These are phyloP conservation scores for Pedicia rivosa DNA, from an alignment of 2,888 invertebrate species.

Conservation along the genomic window DNA sequence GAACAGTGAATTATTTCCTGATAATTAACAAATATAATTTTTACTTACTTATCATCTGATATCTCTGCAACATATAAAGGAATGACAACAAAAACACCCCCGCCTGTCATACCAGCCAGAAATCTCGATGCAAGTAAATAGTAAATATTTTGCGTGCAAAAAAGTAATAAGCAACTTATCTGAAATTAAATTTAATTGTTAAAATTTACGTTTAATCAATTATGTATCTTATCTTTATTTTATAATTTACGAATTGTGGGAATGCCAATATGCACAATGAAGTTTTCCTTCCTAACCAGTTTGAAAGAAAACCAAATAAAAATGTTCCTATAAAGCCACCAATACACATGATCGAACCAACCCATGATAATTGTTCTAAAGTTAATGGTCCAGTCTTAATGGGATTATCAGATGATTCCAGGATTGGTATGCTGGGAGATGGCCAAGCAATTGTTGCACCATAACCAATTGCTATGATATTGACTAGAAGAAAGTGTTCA, in stretches of 20 bases:
- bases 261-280: constrained; percentile 1
- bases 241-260: constrained; percentile 1
- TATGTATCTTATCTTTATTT: too few relatives aligned
- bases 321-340: constrained; percentile 19
- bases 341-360: constrained; percentile 20
- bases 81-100: constrained; percentile 6
- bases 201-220: too few relatives aligned
- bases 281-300: constrained; percentile 6
- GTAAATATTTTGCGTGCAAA: background rate
- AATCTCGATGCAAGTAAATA: constrained; percentile 3
- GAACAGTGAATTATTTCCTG: background rate
- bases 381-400: constrained; percentile 16
- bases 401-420: constrained; percentile 16
- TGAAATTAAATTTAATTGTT: too few relatives aligned
- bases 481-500: constrained; percentile 6
- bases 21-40: background rate
- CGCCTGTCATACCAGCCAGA: constrained; percentile 7
- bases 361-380: constrained; percentile 17
- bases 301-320: constrained; percentile 6
- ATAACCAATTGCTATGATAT: constrained; percentile 3
- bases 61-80: constrained; percentile 11
- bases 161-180: too few relatives aligned
- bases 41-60: background rate
- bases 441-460: constrained; percentile 9
- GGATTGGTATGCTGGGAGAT: constrained; percentile 7